phyloP scores from a whole-genome alignment of 2,113 vertebrate genomes.

The Pelmatolapia mariae region DNA sequence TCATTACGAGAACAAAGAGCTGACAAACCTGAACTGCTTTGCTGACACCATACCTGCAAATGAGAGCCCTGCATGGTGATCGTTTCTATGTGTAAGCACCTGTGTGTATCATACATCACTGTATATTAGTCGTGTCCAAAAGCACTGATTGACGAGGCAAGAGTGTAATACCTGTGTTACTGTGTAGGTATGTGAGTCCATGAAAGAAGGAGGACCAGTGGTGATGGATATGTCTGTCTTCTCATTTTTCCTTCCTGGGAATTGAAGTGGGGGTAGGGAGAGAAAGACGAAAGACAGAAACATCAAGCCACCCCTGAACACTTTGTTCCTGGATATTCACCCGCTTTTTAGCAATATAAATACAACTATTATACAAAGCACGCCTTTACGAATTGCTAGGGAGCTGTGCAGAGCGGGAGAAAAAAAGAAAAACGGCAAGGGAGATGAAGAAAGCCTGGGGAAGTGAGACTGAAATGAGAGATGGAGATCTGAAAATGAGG shows the following conservation, averaged over 20 bases:
- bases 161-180: not conserved
- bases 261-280: not conserved
- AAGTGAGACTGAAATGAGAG: not conserved
- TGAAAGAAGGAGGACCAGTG: not conserved
- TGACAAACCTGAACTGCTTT: constrained; percentile 36
- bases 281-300: not conserved
- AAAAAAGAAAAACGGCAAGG: not conserved
- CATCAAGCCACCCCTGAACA: not conserved
- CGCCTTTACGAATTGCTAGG: not conserved
- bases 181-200: not conserved
- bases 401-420: not conserved
- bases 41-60: not conserved
- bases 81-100: not conserved
- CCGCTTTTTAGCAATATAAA: not conserved
- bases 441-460: not conserved
- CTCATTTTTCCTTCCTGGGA: not conserved
- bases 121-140: not conserved
- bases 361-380: not conserved
- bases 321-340: not conserved
- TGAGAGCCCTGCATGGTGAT: not conserved
- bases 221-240: not conserved
- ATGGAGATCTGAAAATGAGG: constrained; percentile 11
- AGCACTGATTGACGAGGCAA: not conserved
- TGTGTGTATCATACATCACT: not conserved
- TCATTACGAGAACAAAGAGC: constrained; percentile 14